Percentiles rank a stretch among this genome's conserved stretches.
phyloP scores from a whole-genome alignment of 2,797 vertebrate genomes.

The Pelochelys cantorii region DNA sequence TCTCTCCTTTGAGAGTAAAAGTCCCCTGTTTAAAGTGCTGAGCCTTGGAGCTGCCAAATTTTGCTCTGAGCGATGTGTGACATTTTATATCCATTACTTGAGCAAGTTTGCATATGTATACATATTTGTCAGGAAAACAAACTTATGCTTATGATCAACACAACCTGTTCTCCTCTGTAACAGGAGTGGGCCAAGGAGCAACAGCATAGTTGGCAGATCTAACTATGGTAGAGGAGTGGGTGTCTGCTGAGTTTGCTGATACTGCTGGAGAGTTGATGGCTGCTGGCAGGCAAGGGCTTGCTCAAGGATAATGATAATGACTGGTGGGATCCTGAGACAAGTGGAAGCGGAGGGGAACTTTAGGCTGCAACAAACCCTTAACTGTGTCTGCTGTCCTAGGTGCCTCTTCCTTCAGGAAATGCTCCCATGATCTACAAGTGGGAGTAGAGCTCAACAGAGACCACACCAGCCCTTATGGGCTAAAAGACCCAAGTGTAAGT shows the following conservation, averaged over 20 bases:
- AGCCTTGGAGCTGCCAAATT: not conserved
- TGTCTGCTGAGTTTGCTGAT: not conserved
- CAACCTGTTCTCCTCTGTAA: not conserved
- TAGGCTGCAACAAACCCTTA: not conserved
- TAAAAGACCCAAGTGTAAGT: conserved; percentile 9
- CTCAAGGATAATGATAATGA: not conserved
- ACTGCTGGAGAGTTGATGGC: not conserved
- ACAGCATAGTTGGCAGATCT: not conserved
- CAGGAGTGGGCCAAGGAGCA: not conserved
- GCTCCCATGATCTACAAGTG: not conserved
- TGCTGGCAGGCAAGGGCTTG: not conserved
- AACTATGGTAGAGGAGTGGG: not conserved
- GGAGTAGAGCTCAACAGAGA: not conserved
- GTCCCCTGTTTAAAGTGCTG: not conserved
- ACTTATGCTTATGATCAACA: not conserved
- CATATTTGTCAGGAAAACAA: not conserved
- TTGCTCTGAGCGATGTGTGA: not conserved
- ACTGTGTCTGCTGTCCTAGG: not conserved
- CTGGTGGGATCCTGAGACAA: not conserved
- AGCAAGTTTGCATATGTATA: not conserved
- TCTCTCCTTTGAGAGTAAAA: not conserved
- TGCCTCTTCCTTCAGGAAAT: not conserved
- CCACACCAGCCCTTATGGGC: not conserved
- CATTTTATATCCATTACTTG: not conserved
- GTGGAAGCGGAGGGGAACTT: not conserved